These are phyloP conservation scores for Calyptommatus sinebrachiatus DNA, from an alignment of 2,113 vertebrate species.

Conservation along the genomic window DNA sequence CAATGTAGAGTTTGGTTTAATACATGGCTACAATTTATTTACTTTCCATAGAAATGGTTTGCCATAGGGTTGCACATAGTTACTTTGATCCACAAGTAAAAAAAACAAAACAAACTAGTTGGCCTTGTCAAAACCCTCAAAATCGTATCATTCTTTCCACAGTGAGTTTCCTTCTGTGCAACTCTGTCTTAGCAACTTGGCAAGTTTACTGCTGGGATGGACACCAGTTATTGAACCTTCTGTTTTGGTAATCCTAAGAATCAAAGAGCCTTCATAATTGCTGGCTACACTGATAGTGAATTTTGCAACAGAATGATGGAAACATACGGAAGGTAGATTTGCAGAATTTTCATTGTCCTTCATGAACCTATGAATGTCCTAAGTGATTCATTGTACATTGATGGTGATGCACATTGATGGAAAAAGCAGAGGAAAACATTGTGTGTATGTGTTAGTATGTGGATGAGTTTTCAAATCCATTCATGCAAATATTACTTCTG, in stretches of 20 bases:
- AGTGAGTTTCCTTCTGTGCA: slow-evolving; percentile 9
- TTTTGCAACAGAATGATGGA: slow-evolving; percentile 19
- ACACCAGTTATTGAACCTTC: slow-evolving; percentile 46
- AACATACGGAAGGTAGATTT: background rate
- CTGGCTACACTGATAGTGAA: background rate
- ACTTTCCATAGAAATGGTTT: too few species aligned
- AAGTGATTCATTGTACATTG: background rate
- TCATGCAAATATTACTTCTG: background rate
- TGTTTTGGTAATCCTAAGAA: slow-evolving; percentile 41
- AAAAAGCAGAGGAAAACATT: background rate
- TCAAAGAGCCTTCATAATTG: slow-evolving; percentile 32
- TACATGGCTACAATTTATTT: background rate
- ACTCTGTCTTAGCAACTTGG: slow-evolving; percentile 34
- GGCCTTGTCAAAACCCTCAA: background rate
- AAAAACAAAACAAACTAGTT: background rate
- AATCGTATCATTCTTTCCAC: background rate
- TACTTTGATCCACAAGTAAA: background rate
- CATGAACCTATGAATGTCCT: slow-evolving; percentile 9
- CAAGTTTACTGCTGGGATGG: slow-evolving; percentile 39
- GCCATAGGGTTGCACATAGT: background rate
- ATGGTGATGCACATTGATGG: background rate
- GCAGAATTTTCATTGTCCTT: slow-evolving; percentile 4
- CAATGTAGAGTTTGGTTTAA: background rate
- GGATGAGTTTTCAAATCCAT: background rate
- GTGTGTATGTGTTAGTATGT: background rate